Percentiles rank a stretch among this genome's conserved stretches.
Evolutionary conservation across 2,797 vertebrate species (phyloP).

Genomic region (Orientallactaga sibirica): DNA sequence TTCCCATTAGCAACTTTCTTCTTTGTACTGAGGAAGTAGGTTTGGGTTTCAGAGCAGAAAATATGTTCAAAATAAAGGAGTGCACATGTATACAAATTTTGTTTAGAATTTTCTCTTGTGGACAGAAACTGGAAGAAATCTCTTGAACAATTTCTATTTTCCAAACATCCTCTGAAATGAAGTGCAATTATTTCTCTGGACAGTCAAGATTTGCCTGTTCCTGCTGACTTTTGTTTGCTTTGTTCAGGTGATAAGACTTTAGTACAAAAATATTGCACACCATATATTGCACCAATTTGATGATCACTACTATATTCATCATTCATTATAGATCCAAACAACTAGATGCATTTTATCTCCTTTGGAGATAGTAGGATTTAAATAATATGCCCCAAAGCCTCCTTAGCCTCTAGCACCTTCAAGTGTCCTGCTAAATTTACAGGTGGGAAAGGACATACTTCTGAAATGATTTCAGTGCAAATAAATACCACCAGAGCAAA

Average conservation of each 20-base stretch:
- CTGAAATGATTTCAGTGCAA: constrained; percentile 50
- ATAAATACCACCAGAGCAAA: constrained; percentile 68
- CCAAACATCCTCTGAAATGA: background rate
- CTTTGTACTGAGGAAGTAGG: background rate
- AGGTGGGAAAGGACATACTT: constrained; percentile 46
- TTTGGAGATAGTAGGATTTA: constrained; percentile 48
- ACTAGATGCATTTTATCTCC: background rate
- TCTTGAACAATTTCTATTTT: background rate
- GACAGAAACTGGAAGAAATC: background rate
- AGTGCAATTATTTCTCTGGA: background rate
- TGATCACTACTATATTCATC: background rate
- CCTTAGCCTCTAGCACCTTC: background rate
- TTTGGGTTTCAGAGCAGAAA: background rate
- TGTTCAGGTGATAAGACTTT: background rate
- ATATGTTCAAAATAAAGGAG: constrained; percentile 10
- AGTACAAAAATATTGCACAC: background rate
- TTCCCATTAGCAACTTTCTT: background rate
- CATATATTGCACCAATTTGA: background rate
- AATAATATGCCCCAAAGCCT: constrained; percentile 49
- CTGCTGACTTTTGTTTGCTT: background rate
- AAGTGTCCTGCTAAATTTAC: constrained; percentile 44
- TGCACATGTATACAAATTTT: background rate
- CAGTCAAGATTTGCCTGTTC: background rate
- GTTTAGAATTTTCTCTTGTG: constrained; percentile 30
- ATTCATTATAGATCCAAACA: background rate